Evolutionary conservation across 2,113 vertebrate genomes (phyloP), one percentile per base, ranked within the genome.

Genomic region (Blennius ocellaris): DNA sequence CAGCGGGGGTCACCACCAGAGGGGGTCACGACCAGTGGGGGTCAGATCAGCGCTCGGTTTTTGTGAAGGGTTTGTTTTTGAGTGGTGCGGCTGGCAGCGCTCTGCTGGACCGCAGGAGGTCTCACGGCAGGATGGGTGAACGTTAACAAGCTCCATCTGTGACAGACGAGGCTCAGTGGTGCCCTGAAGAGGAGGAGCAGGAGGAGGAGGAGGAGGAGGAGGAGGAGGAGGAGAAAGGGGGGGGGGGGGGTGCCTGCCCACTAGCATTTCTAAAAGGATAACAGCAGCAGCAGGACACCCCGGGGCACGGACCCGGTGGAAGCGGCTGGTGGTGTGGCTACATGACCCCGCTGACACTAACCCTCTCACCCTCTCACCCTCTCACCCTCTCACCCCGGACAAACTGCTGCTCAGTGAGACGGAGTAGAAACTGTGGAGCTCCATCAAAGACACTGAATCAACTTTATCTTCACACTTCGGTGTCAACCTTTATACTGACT

Each of bases 101-200:
- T 14, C 69, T 59, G 69, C 69, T 75, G 54, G 60, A 75, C 76
- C 6, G 52, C 44, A 30, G 78, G 67, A 80, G 37, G 12, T 57
- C 68, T 73, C 47, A 70, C 62, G 81, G 17, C 60, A 16, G 69
- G 60, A 12, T 47, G 44, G 68, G 69, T 41, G 78, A 84, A 84
- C 67, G 73, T 59, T 57, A 76, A 77, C 69, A 55, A 67, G 73
- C 62, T 69, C 2, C 41, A 69, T 80, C 62, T 71, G 50, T 72
- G 65, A 56, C 76, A 47, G 61, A 72, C 6, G 49, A 68, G 74
- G 57, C 52, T 55, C 40, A 43, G 58, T 6, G 1, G 2, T n/a
- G 54, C 58, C 68, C 60, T 11, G 16, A 53, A 64, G 65, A 60
- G 21, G 21, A 30, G 21, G 21, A 30, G 21, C 2, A 30, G 21